A percentile compares a stretch with the other conserved stretches of the same genome.
Conservation (phyloP, 1,140 invertebrate species). For the Colletes gigas region DNA sequence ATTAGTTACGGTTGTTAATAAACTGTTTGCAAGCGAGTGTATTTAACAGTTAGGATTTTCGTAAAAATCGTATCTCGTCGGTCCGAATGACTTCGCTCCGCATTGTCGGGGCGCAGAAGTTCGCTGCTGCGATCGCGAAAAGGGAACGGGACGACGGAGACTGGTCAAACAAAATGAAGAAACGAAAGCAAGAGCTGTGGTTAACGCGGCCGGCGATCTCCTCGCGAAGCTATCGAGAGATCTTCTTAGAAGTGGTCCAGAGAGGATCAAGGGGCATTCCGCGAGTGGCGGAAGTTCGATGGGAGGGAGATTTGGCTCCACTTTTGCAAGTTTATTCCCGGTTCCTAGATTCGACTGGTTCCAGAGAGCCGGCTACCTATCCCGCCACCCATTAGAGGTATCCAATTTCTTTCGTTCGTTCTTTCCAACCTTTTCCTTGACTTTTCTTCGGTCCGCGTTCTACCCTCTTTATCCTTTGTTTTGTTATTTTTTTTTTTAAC, state of each 20-base stretch:
- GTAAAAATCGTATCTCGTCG: no score
- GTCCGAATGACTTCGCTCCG: no score
- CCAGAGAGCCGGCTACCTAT: slow-evolving; percentile 38
- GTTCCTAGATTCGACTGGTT: slow-evolving; percentile 50
- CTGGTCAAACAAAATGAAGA: not conserved
- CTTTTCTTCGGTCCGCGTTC: not conserved
- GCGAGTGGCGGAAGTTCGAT: slow-evolving; percentile 38
- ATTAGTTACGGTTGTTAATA: no score
- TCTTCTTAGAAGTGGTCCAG: slow-evolving; percentile 39
- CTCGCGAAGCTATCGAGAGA: slow-evolving; percentile 48
- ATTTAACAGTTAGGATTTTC: no score
- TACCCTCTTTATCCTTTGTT: not conserved
- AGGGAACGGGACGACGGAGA: not conserved
- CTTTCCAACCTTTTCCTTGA: not conserved
- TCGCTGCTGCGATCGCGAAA: not conserved
- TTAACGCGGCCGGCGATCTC: slow-evolving; percentile 41
- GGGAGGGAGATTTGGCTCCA: slow-evolving; percentile 49
- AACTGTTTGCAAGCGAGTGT: no score
- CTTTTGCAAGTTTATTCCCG: slow-evolving; percentile 59
- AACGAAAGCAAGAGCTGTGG: not conserved
- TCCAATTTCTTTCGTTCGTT: slow-evolving; percentile 64
- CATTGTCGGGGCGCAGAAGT: not conserved
- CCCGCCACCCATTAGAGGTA: slow-evolving; percentile 69
- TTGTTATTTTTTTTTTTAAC: slow-evolving; percentile 59
- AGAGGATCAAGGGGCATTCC: slow-evolving; percentile 39